phyloP scores from a whole-genome alignment of 2,113 vertebrate species.

The Pao palembangensis region DNA sequence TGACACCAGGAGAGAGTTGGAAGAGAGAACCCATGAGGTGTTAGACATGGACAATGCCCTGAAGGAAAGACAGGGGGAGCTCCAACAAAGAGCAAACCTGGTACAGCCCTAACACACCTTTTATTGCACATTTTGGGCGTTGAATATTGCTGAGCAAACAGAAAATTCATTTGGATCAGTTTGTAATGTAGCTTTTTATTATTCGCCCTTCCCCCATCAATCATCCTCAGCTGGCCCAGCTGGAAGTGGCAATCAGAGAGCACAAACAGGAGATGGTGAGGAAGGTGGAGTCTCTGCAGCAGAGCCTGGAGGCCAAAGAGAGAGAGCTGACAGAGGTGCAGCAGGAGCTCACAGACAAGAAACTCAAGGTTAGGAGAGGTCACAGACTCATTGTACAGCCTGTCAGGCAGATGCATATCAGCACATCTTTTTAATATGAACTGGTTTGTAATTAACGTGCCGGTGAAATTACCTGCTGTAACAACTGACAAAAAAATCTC shows the following conservation, averaged over 20 bases:
- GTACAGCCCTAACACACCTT: slow-evolving; percentile 61
- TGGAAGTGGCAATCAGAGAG: slow-evolving; percentile 87
- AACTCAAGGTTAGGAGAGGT: slow-evolving; percentile 76
- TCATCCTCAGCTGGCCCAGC: slow-evolving; percentile 81
- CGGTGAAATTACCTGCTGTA: background rate
- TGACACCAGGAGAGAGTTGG: slow-evolving; percentile 84
- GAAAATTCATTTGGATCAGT: no score
- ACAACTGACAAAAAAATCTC: background rate
- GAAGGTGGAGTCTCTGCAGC: slow-evolving; percentile 83
- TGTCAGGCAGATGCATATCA: background rate
- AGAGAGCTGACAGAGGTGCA: slow-evolving; percentile 78
- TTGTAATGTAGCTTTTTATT: background rate
- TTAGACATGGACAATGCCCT: slow-evolving; percentile 85
- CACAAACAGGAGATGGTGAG: slow-evolving; percentile 87
- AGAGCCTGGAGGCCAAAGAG: slow-evolving; percentile 79
- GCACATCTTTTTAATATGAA: no score
- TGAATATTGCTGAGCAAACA: background rate
- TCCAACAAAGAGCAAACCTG: slow-evolving; percentile 90
- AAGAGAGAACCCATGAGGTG: slow-evolving; percentile 86
- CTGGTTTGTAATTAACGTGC: no score
- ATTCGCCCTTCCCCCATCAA: no score
- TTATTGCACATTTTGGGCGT: background rate
- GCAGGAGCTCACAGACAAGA: slow-evolving; percentile 79
- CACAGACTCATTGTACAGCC: background rate
- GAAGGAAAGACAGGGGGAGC: slow-evolving; percentile 91